Evolutionary conservation across 2,113 vertebrate species (phyloP).

Genomic region (Coptodon bakossiorum): DNA sequence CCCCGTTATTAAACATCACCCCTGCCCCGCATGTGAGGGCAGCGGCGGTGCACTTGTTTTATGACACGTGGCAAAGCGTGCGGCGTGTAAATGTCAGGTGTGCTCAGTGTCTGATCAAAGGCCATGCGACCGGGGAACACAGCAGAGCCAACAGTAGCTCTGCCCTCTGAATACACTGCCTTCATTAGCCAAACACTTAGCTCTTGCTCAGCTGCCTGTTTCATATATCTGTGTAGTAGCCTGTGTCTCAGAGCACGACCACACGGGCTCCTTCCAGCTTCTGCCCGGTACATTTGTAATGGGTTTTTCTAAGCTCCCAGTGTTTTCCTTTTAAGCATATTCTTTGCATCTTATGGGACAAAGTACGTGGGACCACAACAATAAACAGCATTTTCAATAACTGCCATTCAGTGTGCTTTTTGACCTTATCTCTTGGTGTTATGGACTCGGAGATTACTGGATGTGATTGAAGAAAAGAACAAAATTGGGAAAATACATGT

Average conservation of each 20-base stretch:
- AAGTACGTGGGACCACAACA: slow-evolving; percentile 24
- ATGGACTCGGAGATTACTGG: slow-evolving; percentile 48
- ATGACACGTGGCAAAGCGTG: slow-evolving; percentile 80
- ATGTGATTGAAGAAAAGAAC: slow-evolving; percentile 64
- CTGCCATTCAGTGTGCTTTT: slow-evolving; percentile 18
- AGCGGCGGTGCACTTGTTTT: slow-evolving; percentile 89
- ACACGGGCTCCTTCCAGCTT: not conserved
- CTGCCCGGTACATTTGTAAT: not conserved
- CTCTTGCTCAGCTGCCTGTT: slow-evolving; percentile 28
- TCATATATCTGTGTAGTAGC: not conserved
- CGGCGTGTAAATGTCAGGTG: slow-evolving; percentile 96
- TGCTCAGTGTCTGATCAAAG: slow-evolving; percentile 95
- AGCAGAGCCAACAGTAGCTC: slow-evolving; percentile 91
- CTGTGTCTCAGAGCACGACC: not conserved
- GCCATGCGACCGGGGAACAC: slow-evolving; percentile 89
- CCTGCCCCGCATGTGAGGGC: slow-evolving; percentile 87
- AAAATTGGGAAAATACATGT: slow-evolving; percentile 53
- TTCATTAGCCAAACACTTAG: slow-evolving; percentile 88
- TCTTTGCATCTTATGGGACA: slow-evolving; percentile 16
- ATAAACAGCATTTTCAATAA: slow-evolving; percentile 43
- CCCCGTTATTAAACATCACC: slow-evolving; percentile 99
- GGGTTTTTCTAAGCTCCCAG: slow-evolving; percentile 1
- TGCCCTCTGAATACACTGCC: slow-evolving; percentile 92
- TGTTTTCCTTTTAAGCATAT: slow-evolving; percentile 35
- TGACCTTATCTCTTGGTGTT: slow-evolving; percentile 40